Conservation (phyloP, 2,113 vertebrate species). For the Proterorhinus semilunaris region DNA sequence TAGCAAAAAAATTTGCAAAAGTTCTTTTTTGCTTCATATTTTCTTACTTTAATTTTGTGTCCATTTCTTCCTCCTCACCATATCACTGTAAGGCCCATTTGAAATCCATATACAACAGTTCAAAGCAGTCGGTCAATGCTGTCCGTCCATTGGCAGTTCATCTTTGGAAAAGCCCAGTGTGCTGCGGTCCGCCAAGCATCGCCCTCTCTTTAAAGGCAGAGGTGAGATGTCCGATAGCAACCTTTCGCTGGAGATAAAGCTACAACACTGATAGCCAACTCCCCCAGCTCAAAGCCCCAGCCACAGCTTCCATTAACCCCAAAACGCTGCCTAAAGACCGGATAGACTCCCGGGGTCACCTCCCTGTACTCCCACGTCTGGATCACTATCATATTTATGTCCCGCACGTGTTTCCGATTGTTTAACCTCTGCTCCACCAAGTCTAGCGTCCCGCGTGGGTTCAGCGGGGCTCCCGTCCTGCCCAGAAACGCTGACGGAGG, state of each 20-base stretch:
- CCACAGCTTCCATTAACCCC: conserved; percentile 60
- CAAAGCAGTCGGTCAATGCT: conserved; percentile 8
- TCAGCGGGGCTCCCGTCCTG: conserved; percentile 34
- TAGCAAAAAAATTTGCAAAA: too few species aligned
- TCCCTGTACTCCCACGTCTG: conserved; percentile 38
- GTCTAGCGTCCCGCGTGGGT: conserved; percentile 36
- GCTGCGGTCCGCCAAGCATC: conserved; percentile 35
- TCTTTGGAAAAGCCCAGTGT: conserved; percentile 46
- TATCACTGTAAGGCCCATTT: background rate
- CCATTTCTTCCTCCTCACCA: background rate
- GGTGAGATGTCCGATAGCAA: conserved; percentile 68
- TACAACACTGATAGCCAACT: conserved; percentile 60
- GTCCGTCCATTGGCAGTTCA: conserved; percentile 17
- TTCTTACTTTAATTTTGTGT: too few species aligned
- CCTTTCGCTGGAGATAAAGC: conserved; percentile 65
- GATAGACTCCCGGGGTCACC: conserved; percentile 54
- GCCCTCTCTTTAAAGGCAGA: conserved; percentile 66
- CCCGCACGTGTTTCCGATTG: conserved; percentile 70
- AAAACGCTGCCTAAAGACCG: conserved; percentile 37
- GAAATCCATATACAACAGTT: background rate
- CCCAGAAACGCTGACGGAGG: conserved; percentile 38
- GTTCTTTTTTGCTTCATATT: too few species aligned
- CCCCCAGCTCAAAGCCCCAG: conserved; percentile 46
- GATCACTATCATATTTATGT: conserved; percentile 72
- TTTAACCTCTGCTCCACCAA: conserved; percentile 72